These are phyloP conservation scores for Idaea biselata DNA, from an alignment of 2,888 invertebrate genomes.

Conservation along the genomic window DNA sequence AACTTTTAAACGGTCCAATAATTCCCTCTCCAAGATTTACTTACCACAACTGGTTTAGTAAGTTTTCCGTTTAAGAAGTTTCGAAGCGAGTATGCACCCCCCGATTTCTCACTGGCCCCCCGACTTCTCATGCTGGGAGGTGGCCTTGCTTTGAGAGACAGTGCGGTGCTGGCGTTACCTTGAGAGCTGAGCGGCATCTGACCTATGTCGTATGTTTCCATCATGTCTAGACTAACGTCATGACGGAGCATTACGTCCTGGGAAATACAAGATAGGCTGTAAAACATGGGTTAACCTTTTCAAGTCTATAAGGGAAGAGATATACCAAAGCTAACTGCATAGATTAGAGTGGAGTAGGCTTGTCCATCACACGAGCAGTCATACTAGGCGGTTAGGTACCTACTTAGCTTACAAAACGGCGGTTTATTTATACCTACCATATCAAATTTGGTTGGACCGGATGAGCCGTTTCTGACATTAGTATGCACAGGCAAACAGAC, in stretches of 20 bases:
- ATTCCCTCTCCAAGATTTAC: conserved; percentile 7
- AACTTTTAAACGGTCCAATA: not conserved
- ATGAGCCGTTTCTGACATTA: no score
- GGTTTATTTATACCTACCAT: no score
- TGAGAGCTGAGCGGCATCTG: conserved; percentile 23
- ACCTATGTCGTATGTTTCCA: conserved; percentile 23
- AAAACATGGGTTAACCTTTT: not conserved
- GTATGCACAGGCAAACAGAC: no score
- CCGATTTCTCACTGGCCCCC: conserved; percentile 47
- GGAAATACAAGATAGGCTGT: not conserved
- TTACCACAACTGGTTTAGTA: conserved; percentile 33
- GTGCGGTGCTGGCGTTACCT: conserved; percentile 27
- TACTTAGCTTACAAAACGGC: no score
- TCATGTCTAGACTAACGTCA: conserved; percentile 42
- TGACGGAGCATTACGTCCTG: conserved; percentile 53
- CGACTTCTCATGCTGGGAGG: conserved; percentile 40
- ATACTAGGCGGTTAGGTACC: no score
- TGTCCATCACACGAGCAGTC: no score
- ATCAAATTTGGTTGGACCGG: no score
- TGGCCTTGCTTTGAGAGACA: conserved; percentile 21
- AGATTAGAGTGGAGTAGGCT: no score
- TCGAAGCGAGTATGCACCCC: conserved; percentile 41
- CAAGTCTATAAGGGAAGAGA: no score
- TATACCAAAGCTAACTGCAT: no score
- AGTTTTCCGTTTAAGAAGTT: conserved; percentile 40